Conservation (phyloP, 2,113 vertebrate species). For the Corvus cornix region DNA sequence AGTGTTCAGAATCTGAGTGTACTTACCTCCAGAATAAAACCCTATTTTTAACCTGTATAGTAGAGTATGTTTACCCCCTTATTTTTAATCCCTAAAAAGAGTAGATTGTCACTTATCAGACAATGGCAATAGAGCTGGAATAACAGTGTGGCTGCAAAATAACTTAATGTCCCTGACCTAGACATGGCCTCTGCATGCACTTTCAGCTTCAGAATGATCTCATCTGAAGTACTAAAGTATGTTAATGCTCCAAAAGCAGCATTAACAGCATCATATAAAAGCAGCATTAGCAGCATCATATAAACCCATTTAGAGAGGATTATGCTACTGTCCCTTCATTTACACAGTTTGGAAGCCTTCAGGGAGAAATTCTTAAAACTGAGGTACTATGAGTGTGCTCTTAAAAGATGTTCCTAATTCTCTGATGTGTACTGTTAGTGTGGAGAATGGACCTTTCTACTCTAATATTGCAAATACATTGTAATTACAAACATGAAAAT, state of each 20-base stretch:
- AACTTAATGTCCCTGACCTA: conserved; percentile 1
- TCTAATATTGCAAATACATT: neutral
- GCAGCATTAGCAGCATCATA: conserved; percentile 15
- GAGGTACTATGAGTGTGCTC: neutral
- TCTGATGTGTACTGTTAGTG: neutral
- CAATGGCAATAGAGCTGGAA: neutral
- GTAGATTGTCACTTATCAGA: neutral
- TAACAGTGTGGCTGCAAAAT: neutral
- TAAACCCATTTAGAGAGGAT: conserved; percentile 33
- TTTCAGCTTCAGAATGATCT: conserved; percentile 1
- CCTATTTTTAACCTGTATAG: neutral
- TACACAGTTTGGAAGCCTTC: neutral
- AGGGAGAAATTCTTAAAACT: neutral
- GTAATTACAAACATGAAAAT: neutral
- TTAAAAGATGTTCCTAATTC: neutral
- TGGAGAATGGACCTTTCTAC: neutral
- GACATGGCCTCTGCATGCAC: neutral
- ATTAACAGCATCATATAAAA: conserved; percentile 13
- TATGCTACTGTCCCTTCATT: conserved; percentile 17
- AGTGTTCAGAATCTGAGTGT: neutral
- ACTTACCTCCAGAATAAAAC: neutral
- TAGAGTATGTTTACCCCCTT: neutral
- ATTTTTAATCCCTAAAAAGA: neutral
- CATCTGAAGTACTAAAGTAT: neutral
- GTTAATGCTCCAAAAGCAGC: conserved; percentile 3